Percentiles rank a stretch among this genome's conserved stretches.
Conservation (phyloP, 2,888 invertebrate species). For the Iphiclides podalirius region DNA sequence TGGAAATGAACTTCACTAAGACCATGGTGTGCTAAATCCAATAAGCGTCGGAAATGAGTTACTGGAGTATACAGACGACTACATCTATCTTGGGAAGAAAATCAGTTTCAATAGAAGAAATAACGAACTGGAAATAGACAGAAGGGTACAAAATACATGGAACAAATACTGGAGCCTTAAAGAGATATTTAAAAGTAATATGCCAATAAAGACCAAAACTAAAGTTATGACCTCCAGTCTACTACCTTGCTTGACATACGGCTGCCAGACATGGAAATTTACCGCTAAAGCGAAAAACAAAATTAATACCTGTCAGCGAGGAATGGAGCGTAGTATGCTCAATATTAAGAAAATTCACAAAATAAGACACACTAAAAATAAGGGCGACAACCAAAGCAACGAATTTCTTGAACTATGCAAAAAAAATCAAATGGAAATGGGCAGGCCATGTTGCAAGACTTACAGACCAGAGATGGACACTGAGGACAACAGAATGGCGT, state of each 20-base stretch:
- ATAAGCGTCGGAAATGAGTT: too few species aligned
- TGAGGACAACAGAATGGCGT: not conserved
- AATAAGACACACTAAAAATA: not conserved
- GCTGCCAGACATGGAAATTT: too few species aligned
- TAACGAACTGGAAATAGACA: too few species aligned
- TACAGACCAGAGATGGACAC: not conserved
- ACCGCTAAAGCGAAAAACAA: constrained; percentile 6
- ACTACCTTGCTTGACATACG: constrained; percentile 13
- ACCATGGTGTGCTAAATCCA: too few species aligned
- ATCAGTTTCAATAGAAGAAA: too few species aligned
- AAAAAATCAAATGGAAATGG: not conserved
- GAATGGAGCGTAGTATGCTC: constrained; percentile 1
- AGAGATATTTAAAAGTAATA: constrained; percentile 29
- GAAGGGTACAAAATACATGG: too few species aligned
- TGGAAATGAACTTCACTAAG: too few species aligned
- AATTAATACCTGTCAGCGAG: constrained; percentile 1
- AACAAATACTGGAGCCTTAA: constrained; percentile 23
- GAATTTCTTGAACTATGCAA: not conserved
- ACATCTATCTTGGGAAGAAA: too few species aligned
- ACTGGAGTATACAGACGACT: too few species aligned
- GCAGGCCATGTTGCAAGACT: not conserved
- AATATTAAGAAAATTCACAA: not conserved
- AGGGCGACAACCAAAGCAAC: not conserved
- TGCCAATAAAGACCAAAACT: constrained; percentile 14
- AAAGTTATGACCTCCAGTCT: constrained; percentile 6